Percentiles rank a stretch among this genome's conserved stretches.
Evolutionary conservation across 2,888 invertebrate species (phyloP).

Genomic region (Mythimna albipuncta): DNA sequence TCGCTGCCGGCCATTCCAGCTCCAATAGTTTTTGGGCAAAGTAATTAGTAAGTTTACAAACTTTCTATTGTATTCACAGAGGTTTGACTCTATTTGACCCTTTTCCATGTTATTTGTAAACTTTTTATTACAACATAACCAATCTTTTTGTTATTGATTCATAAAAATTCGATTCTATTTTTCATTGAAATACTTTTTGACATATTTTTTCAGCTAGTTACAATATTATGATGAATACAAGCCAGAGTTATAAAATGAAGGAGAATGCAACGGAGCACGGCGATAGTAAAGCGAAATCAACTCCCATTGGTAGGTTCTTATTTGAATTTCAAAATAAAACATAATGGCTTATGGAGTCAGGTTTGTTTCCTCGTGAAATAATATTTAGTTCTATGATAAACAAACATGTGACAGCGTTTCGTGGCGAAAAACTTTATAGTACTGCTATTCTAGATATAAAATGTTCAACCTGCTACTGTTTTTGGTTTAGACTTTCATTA

Average conservation of each 20-base stretch:
- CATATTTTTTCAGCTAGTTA: conserved; percentile 50
- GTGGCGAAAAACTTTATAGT: neutral
- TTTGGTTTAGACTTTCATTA: neutral
- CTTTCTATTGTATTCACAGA: conserved; percentile 6
- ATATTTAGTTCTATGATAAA: neutral
- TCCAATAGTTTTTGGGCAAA: conserved; percentile 34
- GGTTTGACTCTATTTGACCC: neutral
- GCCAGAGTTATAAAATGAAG: conserved; percentile 81
- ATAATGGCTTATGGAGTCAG: neutral
- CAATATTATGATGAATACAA: conserved; percentile 76
- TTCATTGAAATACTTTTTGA: conserved; percentile 15
- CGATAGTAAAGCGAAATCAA: conserved; percentile 83
- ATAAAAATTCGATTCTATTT: conserved; percentile 20
- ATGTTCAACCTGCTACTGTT: neutral
- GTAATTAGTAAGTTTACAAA: conserved; percentile 40
- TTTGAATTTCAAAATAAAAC: conserved; percentile 5
- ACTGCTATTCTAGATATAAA: neutral
- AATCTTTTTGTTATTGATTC: conserved; percentile 18
- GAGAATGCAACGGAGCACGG: conserved; percentile 76
- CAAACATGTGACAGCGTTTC: neutral
- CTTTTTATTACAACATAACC: neutral
- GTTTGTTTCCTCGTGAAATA: conserved; percentile 17
- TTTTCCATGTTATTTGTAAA: neutral
- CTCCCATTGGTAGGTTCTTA: conserved; percentile 81
- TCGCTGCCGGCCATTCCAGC: conserved; percentile 61